These are phyloP conservation scores for Adineta ricciae DNA, from an alignment of 2,888 invertebrate genomes.

Conservation along the genomic window DNA sequence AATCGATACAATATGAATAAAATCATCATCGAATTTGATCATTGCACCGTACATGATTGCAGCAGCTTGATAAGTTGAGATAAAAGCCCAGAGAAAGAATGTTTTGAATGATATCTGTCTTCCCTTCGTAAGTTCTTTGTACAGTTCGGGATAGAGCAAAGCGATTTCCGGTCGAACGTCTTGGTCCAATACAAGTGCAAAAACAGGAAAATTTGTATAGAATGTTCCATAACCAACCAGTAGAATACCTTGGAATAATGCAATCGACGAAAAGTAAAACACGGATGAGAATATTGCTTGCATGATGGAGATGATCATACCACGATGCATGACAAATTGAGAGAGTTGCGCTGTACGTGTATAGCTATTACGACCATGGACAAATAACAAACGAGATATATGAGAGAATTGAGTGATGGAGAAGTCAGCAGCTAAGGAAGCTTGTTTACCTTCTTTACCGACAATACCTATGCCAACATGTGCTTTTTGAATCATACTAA, in stretches of 20 bases:
- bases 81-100: constrained; percentile 95
- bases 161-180: constrained; percentile 86
- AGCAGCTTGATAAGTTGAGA: constrained; percentile 96
- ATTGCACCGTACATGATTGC: constrained; percentile 97
- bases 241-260: constrained; percentile 90
- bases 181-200: constrained; percentile 87
- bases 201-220: constrained; percentile 96
- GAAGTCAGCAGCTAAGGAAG: constrained; percentile 92
- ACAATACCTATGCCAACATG: constrained; percentile 68
- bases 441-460: constrained; percentile 55
- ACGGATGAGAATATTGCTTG: constrained; percentile 96
- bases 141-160: constrained; percentile 86
- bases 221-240: constrained; percentile 97
- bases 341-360: constrained; percentile 91
- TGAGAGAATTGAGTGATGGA: constrained; percentile 79
- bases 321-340: constrained; percentile 95
- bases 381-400: constrained; percentile 65
- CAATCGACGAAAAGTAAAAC: constrained; percentile 93
- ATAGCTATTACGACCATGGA: constrained; percentile 58
- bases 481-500: constrained; percentile 58
- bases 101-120: constrained; percentile 93
- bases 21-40: constrained; percentile 87
- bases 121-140: constrained; percentile 90
- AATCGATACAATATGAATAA: constrained; percentile 92
- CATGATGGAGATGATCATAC: constrained; percentile 94